Evolutionary conservation across 2,113 vertebrate species (phyloP).

Genomic region (Alethe castanea): DNA sequence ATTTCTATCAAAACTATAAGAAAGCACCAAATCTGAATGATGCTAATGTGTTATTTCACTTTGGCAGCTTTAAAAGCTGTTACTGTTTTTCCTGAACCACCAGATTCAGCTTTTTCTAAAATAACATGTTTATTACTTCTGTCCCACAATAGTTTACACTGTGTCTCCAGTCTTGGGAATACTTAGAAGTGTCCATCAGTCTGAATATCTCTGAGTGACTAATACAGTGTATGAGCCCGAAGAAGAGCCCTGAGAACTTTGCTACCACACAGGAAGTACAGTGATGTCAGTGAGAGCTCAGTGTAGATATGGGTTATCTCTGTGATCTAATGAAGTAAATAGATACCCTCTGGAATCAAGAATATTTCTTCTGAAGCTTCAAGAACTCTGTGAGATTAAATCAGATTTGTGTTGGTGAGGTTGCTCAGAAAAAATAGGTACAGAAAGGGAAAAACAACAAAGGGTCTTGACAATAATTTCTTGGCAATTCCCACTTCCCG

Average conservation of each 20-base stretch:
- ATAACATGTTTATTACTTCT: background rate
- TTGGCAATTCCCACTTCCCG: slow-evolving; percentile 11
- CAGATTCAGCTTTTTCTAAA: background rate
- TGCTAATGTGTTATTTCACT: background rate
- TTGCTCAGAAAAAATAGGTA: background rate
- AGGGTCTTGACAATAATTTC: background rate
- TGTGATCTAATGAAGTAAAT: background rate
- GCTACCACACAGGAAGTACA: background rate
- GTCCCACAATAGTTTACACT: background rate
- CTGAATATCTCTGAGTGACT: background rate
- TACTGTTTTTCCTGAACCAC: background rate
- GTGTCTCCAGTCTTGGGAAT: background rate
- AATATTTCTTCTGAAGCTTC: background rate
- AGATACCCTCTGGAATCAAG: background rate
- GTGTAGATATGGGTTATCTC: background rate
- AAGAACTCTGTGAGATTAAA: background rate
- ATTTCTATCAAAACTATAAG: background rate
- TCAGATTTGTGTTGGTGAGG: background rate
- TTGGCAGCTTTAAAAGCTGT: background rate
- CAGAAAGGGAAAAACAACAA: background rate
- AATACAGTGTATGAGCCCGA: background rate
- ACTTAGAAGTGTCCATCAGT: background rate
- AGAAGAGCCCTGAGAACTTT: background rate
- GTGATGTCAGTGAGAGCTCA: background rate
- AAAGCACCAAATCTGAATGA: background rate